Conservation (phyloP, 2,797 vertebrate species). For the Meda fulgida region DNA sequence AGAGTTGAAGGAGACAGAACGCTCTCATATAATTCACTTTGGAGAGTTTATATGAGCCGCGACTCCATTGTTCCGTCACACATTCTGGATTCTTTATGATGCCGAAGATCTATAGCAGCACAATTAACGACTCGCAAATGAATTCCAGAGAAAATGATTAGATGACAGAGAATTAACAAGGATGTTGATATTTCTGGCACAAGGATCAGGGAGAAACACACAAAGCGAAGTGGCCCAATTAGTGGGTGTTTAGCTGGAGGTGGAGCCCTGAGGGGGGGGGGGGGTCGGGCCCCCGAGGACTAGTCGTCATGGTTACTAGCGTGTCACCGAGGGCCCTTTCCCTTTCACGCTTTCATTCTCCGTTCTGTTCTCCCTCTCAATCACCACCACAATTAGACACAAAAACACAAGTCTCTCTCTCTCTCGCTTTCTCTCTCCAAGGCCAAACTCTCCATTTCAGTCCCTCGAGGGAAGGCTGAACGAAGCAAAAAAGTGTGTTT, state of each 20-base stretch:
- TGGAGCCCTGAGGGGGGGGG: slow-evolving; percentile 12
- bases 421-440: slow-evolving; percentile 26
- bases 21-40: slow-evolving; percentile 14
- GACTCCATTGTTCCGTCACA: slow-evolving; percentile 32
- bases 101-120: slow-evolving; percentile 13
- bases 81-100: slow-evolving; percentile 19
- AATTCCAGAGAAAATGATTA: slow-evolving; percentile 39
- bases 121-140: slow-evolving; percentile 23
- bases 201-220: slow-evolving; percentile 35
- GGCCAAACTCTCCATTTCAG: slow-evolving; percentile 50
- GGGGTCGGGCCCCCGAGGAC: slow-evolving; percentile 39
- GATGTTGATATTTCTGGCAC: slow-evolving; percentile 52
- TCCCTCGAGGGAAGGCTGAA: slow-evolving; percentile 40
- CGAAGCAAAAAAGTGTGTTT: slow-evolving; percentile 36
- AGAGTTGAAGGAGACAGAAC: slow-evolving; percentile 16
- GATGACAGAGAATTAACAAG: slow-evolving; percentile 46
- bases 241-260: slow-evolving; percentile 51
- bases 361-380: slow-evolving; percentile 57
- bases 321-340: slow-evolving; percentile 46
- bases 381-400: slow-evolving; percentile 60
- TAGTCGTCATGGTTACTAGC: slow-evolving; percentile 50
- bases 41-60: slow-evolving; percentile 32
- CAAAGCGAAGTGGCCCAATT: slow-evolving; percentile 51
- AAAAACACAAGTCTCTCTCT: slow-evolving; percentile 49
- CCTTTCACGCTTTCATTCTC: slow-evolving; percentile 37